Evolutionary conservation across 2,113 vertebrate species (phyloP).

Genomic region (Bujurquina vittata): DNA sequence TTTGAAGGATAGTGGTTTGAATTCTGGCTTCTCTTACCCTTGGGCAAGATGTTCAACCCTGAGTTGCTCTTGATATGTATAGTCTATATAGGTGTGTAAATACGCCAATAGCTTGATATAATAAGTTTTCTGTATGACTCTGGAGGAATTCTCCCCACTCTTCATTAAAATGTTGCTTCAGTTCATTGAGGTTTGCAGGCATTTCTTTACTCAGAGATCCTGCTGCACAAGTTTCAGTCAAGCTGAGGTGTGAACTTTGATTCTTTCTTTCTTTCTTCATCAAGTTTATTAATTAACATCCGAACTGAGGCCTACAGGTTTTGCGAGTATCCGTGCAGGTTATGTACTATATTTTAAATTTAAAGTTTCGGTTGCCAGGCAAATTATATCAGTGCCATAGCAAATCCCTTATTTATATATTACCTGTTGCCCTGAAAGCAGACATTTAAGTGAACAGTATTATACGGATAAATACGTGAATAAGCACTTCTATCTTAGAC

Average conservation of each 20-base stretch:
- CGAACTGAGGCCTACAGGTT: no score
- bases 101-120: not conserved
- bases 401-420: not conserved
- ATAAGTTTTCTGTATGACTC: not conserved
- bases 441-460: not conserved
- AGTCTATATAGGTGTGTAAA: not conserved
- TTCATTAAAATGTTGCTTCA: not conserved
- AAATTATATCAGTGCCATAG: not conserved
- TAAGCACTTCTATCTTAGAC: not conserved
- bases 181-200: not conserved
- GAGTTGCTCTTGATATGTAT: not conserved
- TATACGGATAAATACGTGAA: not conserved
- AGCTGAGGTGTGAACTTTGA: not conserved
- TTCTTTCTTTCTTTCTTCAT: not conserved
- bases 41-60: no score
- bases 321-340: not conserved
- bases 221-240: not conserved
- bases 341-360: not conserved
- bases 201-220: not conserved
- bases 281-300: not conserved
- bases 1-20: no score
- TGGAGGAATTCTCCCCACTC: not conserved
- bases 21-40: no score
- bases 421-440: slow-evolving; percentile 1
- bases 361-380: not conserved